Conservation (phyloP, 2,888 invertebrate genomes). For the Eupithecia subumbrata region DNA sequence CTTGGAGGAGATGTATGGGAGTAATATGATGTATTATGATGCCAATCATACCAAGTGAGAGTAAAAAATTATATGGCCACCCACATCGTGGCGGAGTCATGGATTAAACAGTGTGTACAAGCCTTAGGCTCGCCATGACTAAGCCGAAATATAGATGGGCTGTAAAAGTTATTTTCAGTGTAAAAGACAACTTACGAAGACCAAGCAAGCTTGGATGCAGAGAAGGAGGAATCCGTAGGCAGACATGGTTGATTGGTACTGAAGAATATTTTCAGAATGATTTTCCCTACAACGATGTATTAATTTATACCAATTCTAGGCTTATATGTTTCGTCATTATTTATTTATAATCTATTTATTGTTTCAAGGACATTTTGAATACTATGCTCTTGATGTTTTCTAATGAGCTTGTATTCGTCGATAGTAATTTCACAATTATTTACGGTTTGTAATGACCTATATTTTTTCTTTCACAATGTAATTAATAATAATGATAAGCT, state of each 20-base stretch:
- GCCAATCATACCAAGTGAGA: not conserved
- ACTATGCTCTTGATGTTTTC: not conserved
- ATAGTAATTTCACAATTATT: constrained; percentile 37
- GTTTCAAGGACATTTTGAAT: constrained; percentile 2
- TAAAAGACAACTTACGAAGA: constrained; percentile 14
- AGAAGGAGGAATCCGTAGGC: constrained; percentile 43
- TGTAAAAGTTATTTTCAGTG: not conserved
- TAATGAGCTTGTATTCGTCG: constrained; percentile 13
- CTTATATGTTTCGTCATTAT: not conserved
- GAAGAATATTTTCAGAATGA: constrained; percentile 12
- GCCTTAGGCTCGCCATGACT: not conserved
- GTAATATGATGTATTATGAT: too few relatives aligned
- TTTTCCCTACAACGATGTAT: not conserved
- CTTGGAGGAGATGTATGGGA: not conserved
- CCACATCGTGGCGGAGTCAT: not conserved
- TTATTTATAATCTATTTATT: not conserved
- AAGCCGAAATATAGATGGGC: not conserved
- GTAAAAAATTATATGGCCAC: not conserved
- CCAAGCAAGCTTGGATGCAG: constrained; percentile 47
- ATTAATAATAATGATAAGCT: not conserved
- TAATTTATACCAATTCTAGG: constrained; percentile 4
- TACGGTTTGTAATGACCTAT: constrained; percentile 25
- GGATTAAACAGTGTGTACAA: not conserved
- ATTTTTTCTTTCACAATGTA: constrained; percentile 6
- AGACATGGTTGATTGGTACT: constrained; percentile 21